Conservation (phyloP, 2,797 vertebrate species). For the Arremon brunneinucha region DNA sequence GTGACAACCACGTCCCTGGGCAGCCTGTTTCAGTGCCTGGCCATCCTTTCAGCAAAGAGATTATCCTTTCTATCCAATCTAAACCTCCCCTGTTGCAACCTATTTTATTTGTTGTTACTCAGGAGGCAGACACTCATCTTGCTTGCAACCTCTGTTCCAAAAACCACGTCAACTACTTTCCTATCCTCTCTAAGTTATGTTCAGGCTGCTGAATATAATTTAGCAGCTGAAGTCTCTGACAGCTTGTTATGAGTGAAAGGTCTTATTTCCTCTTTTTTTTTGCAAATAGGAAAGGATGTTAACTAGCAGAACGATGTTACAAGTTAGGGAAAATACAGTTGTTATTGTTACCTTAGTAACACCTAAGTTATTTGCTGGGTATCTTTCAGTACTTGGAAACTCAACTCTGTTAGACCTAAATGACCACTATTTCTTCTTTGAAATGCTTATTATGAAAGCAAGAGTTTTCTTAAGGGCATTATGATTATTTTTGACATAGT, state of each 20-base stretch:
- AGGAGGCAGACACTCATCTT: not conserved
- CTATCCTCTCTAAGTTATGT: not conserved
- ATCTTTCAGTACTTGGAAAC: not conserved
- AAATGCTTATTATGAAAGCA: not conserved
- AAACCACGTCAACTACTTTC: not conserved
- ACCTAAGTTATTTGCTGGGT: not conserved
- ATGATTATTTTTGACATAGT: not conserved
- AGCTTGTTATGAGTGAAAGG: not conserved
- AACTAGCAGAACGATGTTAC: not conserved
- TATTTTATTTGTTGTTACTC: rapidly evolving
- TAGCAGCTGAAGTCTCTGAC: not conserved
- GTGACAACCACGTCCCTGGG: not conserved
- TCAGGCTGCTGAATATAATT: not conserved
- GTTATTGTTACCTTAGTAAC: not conserved
- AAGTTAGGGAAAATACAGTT: not conserved
- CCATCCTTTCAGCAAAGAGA: not conserved
- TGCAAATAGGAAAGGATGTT: not conserved
- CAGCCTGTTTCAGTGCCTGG: not conserved
- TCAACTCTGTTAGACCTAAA: not conserved
- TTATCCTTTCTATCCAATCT: not conserved
- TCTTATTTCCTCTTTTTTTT: slow-evolving; percentile 2
- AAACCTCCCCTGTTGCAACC: not conserved
- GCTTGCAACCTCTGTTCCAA: not conserved
- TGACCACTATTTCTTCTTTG: not conserved
- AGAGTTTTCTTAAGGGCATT: not conserved